Conservation (phyloP, 2,797 vertebrate species). For the Benthosema pterotum region DNA sequence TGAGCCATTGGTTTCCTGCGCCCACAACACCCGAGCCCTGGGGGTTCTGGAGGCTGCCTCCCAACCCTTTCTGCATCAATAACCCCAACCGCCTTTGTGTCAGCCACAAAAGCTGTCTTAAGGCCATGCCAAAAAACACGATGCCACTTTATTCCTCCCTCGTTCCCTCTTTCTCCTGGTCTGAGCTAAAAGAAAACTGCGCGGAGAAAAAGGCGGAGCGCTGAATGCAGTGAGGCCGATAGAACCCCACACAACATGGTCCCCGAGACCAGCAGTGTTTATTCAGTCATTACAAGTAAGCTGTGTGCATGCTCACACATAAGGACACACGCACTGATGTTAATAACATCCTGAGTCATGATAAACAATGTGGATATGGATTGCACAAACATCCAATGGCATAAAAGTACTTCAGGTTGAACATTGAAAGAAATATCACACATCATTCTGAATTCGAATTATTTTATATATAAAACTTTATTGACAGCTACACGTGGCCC, state of each 20-base stretch:
- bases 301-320: background rate
- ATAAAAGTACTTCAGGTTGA: too few species aligned
- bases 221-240: background rate
- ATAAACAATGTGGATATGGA: background rate
- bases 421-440: background rate
- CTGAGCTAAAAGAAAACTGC: slow-evolving; percentile 46
- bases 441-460: background rate
- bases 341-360: background rate
- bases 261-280: slow-evolving; percentile 17
- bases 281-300: slow-evolving; percentile 10
- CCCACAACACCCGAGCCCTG: slow-evolving; percentile 35
- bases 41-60: slow-evolving; percentile 56
- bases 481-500: slow-evolving; percentile 60
- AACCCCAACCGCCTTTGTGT: slow-evolving; percentile 62
- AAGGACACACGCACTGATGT: too few species aligned
- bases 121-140: slow-evolving; percentile 58
- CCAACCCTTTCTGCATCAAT: slow-evolving; percentile 66
- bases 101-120: slow-evolving; percentile 65
- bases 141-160: slow-evolving; percentile 68
- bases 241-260: slow-evolving; percentile 18
- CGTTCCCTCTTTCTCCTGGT: slow-evolving; percentile 57
- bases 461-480: slow-evolving; percentile 68
- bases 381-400: background rate
- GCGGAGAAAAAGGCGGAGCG: slow-evolving; percentile 23
- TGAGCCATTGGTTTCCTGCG: slow-evolving; percentile 53